These are phyloP conservation scores for Odontophorus gujanensis DNA, from an alignment of 2,113 vertebrate species.

Conservation along the genomic window DNA sequence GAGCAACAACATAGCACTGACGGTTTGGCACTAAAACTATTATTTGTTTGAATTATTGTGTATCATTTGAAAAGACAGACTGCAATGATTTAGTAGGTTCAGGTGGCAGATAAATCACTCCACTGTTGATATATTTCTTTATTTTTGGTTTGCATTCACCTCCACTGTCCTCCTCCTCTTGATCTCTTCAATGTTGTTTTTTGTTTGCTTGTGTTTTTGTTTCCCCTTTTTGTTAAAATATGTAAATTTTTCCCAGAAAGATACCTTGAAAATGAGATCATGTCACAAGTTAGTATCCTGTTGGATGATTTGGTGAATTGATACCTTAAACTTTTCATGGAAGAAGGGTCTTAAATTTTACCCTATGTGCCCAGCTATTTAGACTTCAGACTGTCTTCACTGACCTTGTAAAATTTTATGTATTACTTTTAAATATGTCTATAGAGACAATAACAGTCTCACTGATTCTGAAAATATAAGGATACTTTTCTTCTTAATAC, in stretches of 20 bases:
- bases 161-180: neutral
- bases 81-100: conserved; percentile 12
- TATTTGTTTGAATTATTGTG: neutral
- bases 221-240: neutral
- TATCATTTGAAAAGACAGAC: neutral
- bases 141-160: neutral
- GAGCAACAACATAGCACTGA: neutral
- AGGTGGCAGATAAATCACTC: neutral
- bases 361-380: neutral
- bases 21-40: neutral
- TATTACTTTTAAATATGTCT: conserved; percentile 29
- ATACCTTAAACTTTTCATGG: neutral
- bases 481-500: neutral
- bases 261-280: neutral
- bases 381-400: neutral
- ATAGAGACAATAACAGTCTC: neutral
- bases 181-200: neutral
- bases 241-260: neutral
- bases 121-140: neutral
- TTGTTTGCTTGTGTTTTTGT: neutral
- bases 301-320: conserved; percentile 42
- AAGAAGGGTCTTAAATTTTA: conserved; percentile 9
- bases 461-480: neutral
- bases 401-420: neutral
- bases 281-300: neutral